A percentile compares a stretch with the other conserved stretches of the same genome.
These are phyloP conservation scores for Tragelaphus buxtoni DNA, from an alignment of 2,113 vertebrate genomes.

Conservation along the genomic window DNA sequence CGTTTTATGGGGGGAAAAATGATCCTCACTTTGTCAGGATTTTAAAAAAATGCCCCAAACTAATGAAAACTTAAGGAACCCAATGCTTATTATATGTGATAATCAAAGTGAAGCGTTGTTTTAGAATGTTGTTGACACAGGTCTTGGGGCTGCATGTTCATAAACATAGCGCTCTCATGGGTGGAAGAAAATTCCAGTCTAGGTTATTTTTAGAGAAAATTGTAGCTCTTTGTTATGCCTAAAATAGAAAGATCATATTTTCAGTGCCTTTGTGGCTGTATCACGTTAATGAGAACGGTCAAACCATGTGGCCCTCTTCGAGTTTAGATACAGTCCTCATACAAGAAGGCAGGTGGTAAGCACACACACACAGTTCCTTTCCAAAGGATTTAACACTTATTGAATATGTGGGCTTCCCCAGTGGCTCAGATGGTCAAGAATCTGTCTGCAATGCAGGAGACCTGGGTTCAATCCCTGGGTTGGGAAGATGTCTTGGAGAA, in stretches of 20 bases:
- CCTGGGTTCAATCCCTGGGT: neutral
- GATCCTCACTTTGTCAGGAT: neutral
- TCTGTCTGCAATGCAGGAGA: neutral
- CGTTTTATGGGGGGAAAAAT: neutral
- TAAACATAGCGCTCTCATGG: slow-evolving; percentile 32
- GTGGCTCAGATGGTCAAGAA: neutral
- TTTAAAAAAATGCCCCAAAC: neutral
- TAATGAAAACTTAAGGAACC: slow-evolving; percentile 14
- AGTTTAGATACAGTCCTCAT: neutral
- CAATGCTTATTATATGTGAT: slow-evolving; percentile 15
- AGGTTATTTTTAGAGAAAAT: slow-evolving; percentile 48
- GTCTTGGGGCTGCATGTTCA: neutral
- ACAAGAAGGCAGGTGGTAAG: neutral
- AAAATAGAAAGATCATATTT: slow-evolving; percentile 33
- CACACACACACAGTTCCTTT: neutral
- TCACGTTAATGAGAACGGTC: neutral
- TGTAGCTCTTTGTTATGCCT: slow-evolving; percentile 22
- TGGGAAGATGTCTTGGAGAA: neutral
- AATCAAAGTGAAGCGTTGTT: slow-evolving; percentile 31
- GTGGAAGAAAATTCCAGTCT: slow-evolving; percentile 50
- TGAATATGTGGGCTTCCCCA: neutral
- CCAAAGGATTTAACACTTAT: neutral
- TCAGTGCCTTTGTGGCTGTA: neutral
- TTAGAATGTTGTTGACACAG: slow-evolving; percentile 22
- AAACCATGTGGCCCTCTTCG: neutral